A percentile compares a stretch with the other conserved stretches of the same genome.
These are phyloP conservation scores for Chalcosyrphus nemorum DNA, from an alignment of 2,888 invertebrate species.

Conservation along the genomic window DNA sequence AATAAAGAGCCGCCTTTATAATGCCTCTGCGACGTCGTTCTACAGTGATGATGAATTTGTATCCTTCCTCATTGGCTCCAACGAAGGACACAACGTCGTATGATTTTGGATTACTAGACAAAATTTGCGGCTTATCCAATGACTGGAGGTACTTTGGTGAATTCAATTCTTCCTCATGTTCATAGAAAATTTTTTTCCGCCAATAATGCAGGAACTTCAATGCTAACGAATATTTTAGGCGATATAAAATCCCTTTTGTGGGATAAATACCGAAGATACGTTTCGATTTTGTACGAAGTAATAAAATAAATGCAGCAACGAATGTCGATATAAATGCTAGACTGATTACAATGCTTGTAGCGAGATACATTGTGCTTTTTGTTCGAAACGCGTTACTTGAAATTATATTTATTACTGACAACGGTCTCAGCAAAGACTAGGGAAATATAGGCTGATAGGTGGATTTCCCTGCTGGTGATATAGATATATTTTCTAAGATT, in stretches of 20 bases:
- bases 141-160: constrained; percentile 77
- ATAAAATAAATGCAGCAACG: constrained; percentile 71
- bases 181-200: constrained; percentile 81
- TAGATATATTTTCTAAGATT: constrained; percentile 11
- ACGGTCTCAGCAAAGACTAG: neutral
- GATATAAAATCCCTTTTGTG: constrained; percentile 83
- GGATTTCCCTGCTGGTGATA: constrained; percentile 55
- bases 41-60: constrained; percentile 86
- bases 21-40: constrained; percentile 87
- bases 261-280: constrained; percentile 84
- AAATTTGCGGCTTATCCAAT: constrained; percentile 83
- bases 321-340: constrained; percentile 72
- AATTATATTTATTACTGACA: constrained; percentile 19
- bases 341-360: constrained; percentile 50
- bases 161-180: constrained; percentile 75
- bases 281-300: constrained; percentile 77
- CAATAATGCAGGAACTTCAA: constrained; percentile 80
- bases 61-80: constrained; percentile 85
- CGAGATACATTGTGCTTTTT: constrained; percentile 23
- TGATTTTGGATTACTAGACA: constrained; percentile 83
- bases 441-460: constrained; percentile 35
- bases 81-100: constrained; percentile 92
- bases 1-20: constrained; percentile 86
- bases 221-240: constrained; percentile 83
- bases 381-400: neutral